phyloP scores from a whole-genome alignment of 1,140 invertebrate genomes.

The Ruditapes philippinarum region DNA sequence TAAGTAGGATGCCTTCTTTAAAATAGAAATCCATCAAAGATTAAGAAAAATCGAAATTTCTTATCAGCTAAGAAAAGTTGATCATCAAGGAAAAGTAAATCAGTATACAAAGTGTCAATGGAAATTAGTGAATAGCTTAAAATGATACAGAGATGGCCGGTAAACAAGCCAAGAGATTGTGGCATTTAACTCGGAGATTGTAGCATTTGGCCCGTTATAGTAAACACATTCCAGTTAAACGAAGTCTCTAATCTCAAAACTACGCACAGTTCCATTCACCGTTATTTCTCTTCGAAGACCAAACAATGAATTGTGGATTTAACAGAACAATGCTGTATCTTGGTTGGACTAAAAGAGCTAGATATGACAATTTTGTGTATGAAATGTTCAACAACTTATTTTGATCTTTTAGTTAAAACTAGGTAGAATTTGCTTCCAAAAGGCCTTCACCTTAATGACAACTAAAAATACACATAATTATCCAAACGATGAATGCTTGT shows the following conservation, averaged over 20 bases:
- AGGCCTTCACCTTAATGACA: too few relatives aligned
- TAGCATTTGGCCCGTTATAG: background rate
- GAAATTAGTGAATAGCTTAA: background rate
- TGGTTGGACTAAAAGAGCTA: too few relatives aligned
- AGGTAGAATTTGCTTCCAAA: too few relatives aligned
- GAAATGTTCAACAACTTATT: too few relatives aligned
- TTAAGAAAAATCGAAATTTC: conserved; percentile 31
- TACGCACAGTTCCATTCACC: background rate
- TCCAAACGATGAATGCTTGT: too few relatives aligned
- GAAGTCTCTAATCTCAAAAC: background rate
- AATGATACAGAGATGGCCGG: conserved; percentile 15
- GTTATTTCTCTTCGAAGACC: too few relatives aligned
- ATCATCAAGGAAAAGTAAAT: background rate
- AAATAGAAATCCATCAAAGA: background rate
- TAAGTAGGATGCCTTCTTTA: background rate
- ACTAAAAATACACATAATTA: too few relatives aligned
- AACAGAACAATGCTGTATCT: too few relatives aligned
- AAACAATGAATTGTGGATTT: too few relatives aligned
- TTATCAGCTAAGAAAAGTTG: background rate
- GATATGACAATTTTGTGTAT: too few relatives aligned
- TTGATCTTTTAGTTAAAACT: too few relatives aligned
- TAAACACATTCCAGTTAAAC: conserved; percentile 11
- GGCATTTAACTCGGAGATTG: background rate
- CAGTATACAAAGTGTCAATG: background rate
- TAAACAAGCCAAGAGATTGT: background rate